Evolutionary conservation across 2,797 vertebrate species (phyloP).

Genomic region (Gobio occitaniae): DNA sequence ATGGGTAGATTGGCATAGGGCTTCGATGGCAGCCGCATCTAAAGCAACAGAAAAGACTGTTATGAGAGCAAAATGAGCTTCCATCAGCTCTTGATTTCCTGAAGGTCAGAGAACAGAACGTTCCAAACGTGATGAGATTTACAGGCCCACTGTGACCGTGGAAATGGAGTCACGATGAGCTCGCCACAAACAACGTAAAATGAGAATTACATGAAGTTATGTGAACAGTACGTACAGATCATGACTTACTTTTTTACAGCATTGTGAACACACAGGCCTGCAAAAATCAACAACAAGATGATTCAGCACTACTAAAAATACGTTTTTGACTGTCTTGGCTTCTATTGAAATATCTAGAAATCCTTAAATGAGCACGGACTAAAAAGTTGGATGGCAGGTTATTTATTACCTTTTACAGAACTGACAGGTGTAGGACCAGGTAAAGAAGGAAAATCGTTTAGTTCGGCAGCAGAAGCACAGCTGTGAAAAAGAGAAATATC

Average conservation of each 20-base stretch:
- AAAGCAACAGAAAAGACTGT: slow-evolving; percentile 36
- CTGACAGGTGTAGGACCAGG: slow-evolving; percentile 98
- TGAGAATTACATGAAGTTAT: neutral
- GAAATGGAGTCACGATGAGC: neutral
- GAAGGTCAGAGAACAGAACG: neutral
- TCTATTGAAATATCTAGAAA: neutral
- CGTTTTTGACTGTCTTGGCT: neutral
- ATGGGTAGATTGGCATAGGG: slow-evolving; percentile 95
- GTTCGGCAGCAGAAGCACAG: slow-evolving; percentile 98
- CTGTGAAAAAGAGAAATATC: slow-evolving; percentile 68
- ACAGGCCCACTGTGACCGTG: neutral
- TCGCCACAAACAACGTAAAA: neutral
- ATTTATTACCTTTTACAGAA: slow-evolving; percentile 94
- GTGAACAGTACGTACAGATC: neutral
- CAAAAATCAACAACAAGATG: slow-evolving; percentile 34
- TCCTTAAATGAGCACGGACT: neutral
- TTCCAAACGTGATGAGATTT: neutral
- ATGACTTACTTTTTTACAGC: slow-evolving; percentile 93
- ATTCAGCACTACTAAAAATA: neutral
- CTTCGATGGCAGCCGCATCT: slow-evolving; percentile 98
- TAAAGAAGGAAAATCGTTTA: slow-evolving; percentile 96
- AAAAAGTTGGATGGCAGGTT: neutral
- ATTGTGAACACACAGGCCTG: slow-evolving; percentile 98
- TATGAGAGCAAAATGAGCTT: slow-evolving; percentile 22
- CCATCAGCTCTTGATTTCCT: neutral